Percentiles rank a stretch among this genome's conserved stretches.
Evolutionary conservation across 2,113 vertebrate species (phyloP).

Genomic region (Tympanuchus pallidicinctus): DNA sequence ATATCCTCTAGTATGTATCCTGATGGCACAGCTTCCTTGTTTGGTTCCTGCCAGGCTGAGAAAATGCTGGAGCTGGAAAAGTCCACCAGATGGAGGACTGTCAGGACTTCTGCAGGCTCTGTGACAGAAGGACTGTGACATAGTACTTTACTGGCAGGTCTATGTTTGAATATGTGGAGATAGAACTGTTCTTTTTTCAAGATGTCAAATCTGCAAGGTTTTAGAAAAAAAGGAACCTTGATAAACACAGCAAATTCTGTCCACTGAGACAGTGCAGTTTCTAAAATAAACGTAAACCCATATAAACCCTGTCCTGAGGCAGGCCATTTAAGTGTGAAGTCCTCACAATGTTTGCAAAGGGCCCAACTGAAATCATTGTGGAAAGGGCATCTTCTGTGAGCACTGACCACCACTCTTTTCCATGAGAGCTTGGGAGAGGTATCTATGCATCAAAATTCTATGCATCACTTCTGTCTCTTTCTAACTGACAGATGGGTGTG

Average conservation of each 20-base stretch:
- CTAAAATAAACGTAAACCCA: background rate
- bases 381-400: background rate
- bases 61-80: slow-evolving; percentile 77
- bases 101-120: slow-evolving; percentile 76
- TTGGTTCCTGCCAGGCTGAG: slow-evolving; percentile 72
- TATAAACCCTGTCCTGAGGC: background rate
- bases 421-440: background rate
- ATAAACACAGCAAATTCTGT: background rate
- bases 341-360: background rate
- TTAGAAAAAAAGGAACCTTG: background rate
- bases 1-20: slow-evolving; percentile 73
- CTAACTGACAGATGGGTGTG: background rate
- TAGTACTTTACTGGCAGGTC: background rate
- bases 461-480: background rate
- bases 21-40: slow-evolving; percentile 53
- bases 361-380: background rate
- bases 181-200: background rate
- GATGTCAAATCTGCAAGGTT: background rate
- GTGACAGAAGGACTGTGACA: background rate
- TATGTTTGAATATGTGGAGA: background rate
- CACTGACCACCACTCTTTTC: background rate
- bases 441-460: background rate
- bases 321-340: background rate
- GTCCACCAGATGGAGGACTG: slow-evolving; percentile 65
- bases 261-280: background rate